A percentile compares a stretch with the other conserved stretches of the same genome.
Evolutionary conservation across 2,888 invertebrate genomes (phyloP).

Genomic region (Leucania comma): DNA sequence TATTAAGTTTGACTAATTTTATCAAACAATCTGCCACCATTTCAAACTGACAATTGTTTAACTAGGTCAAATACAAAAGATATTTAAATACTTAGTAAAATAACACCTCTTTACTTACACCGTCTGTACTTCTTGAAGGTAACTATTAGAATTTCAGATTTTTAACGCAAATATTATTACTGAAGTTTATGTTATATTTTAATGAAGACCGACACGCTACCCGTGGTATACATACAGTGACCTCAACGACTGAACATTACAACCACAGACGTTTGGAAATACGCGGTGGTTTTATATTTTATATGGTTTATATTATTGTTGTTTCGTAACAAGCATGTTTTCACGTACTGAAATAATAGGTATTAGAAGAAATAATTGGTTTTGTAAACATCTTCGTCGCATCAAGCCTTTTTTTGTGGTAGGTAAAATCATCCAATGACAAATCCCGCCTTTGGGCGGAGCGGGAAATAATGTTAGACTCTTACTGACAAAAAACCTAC

Average conservation of each 20-base stretch:
- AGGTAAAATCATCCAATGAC: too few species aligned
- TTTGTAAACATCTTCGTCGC: too few species aligned
- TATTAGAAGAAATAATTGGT: too few species aligned
- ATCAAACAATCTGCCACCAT: too few species aligned
- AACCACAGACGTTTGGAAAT: constrained; percentile 8
- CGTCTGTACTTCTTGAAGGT: not conserved
- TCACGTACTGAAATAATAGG: too few species aligned
- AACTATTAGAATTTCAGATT: constrained; percentile 12
- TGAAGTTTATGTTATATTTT: not conserved
- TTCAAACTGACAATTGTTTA: too few species aligned
- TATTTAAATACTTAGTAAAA: not conserved
- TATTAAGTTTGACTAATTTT: too few species aligned
- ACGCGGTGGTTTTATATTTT: not conserved
- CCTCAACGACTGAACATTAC: not conserved
- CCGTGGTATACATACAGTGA: constrained; percentile 3
- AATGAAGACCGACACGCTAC: constrained; percentile 30
- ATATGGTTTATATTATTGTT: not conserved
- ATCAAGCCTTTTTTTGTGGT: too few species aligned
- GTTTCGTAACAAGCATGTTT: not conserved
- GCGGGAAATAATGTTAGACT: too few species aligned
- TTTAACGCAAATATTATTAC: constrained; percentile 37
- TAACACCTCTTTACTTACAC: not conserved
- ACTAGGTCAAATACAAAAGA: not conserved
- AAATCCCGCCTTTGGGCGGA: too few species aligned
- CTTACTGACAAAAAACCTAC: too few species aligned